These are phyloP conservation scores for Anhinga rufa DNA, from an alignment of 2,113 vertebrate species.

Conservation along the genomic window DNA sequence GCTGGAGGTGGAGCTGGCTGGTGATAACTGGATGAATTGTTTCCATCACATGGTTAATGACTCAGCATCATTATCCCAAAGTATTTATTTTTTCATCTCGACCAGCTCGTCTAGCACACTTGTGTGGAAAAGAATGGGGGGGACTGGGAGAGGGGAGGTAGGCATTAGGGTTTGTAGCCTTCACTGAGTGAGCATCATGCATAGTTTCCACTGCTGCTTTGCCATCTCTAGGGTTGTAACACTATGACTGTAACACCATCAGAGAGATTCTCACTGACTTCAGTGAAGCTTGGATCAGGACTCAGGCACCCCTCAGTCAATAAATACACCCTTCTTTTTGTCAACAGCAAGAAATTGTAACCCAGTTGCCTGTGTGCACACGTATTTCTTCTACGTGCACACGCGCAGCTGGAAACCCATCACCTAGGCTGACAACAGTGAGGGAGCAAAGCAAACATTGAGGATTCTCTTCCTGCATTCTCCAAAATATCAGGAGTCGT, in stretches of 20 bases:
- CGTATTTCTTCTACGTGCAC: neutral
- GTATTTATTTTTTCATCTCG: neutral
- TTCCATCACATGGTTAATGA: slow-evolving; percentile 59
- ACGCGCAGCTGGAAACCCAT: neutral
- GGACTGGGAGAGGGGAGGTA: neutral
- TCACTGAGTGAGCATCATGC: neutral
- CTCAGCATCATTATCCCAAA: slow-evolving; percentile 36
- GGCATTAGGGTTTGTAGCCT: neutral
- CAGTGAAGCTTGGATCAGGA: neutral
- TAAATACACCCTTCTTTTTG: neutral
- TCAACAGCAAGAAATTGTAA: neutral
- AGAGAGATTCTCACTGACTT: neutral
- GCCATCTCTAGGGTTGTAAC: neutral
- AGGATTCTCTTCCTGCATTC: neutral
- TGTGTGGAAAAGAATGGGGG: neutral
- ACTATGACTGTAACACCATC: neutral
- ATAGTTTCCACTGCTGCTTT: neutral
- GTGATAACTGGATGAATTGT: slow-evolving; percentile 40
- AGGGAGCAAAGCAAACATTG: neutral
- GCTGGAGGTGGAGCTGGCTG: slow-evolving; percentile 49
- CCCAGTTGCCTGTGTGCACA: neutral
- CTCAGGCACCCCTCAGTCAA: neutral
- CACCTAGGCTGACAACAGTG: neutral
- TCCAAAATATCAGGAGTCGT: neutral
- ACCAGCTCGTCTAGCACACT: neutral